phyloP scores from a whole-genome alignment of 2,113 vertebrate species.

The Sporophila hypoxantha region DNA sequence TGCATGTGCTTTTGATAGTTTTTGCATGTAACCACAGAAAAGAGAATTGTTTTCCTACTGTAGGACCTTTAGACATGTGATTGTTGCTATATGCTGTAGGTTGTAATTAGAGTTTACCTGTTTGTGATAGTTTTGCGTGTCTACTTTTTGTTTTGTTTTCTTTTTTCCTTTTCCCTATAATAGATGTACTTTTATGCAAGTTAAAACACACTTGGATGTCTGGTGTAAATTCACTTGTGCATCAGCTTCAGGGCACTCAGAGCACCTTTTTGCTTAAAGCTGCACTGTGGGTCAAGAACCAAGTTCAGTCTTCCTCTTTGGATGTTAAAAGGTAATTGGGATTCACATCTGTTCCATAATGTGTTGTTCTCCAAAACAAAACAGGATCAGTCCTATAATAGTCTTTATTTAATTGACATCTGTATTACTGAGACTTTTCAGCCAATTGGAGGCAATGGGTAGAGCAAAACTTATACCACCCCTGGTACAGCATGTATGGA shows the following conservation, averaged over 20 bases:
- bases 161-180: not conserved
- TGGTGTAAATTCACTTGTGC: slow-evolving; percentile 80
- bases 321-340: slow-evolving; percentile 81
- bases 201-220: slow-evolving; percentile 80
- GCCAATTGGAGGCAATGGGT: not conserved
- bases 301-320: slow-evolving; percentile 74
- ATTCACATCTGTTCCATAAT: not conserved
- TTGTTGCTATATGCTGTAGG: not conserved
- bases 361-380: not conserved
- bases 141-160: not conserved
- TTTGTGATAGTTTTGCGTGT: not conserved
- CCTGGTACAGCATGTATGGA: not conserved
- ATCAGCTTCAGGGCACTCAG: slow-evolving; percentile 60
- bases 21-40: not conserved
- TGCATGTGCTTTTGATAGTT: not conserved
- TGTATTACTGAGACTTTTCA: not conserved
- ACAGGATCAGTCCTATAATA: not conserved
- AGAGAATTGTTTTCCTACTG: not conserved
- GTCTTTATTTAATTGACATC: not conserved
- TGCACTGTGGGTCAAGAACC: slow-evolving; percentile 84
- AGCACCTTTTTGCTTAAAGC: slow-evolving; percentile 79
- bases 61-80: not conserved
- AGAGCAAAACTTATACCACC: not conserved
- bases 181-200: slow-evolving; percentile 83
- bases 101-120: not conserved